These are phyloP conservation scores for Megaceryle torquata DNA, from an alignment of 2,113 vertebrate species.

Conservation along the genomic window DNA sequence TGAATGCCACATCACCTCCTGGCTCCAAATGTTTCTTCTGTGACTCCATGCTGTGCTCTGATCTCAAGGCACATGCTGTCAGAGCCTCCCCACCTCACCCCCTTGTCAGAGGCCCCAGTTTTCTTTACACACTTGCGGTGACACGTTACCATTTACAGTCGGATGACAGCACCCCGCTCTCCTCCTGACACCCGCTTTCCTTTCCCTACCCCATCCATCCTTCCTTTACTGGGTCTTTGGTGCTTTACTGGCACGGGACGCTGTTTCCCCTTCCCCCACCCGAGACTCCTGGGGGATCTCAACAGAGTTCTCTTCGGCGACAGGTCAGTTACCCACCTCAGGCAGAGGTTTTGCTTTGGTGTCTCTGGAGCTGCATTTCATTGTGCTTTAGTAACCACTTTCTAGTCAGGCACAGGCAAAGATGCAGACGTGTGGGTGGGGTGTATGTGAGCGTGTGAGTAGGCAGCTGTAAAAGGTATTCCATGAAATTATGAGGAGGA, in stretches of 20 bases:
- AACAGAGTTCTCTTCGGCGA: rapidly evolving
- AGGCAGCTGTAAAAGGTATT: rapidly evolving
- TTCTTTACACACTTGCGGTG: neutral
- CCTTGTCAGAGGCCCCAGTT: neutral
- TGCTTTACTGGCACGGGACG: neutral
- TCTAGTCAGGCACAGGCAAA: neutral
- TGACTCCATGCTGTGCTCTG: neutral
- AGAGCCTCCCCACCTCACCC: neutral
- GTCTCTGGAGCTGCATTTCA: neutral
- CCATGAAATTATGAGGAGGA: neutral
- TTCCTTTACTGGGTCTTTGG: neutral
- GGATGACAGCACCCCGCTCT: neutral
- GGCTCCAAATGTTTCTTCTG: neutral
- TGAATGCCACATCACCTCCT: neutral
- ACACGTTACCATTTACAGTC: neutral
- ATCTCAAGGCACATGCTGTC: rapidly evolving
- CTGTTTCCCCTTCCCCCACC: neutral
- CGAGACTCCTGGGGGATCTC: neutral
- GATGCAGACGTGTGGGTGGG: rapidly evolving
- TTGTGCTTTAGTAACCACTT: rapidly evolving
- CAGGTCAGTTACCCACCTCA: neutral
- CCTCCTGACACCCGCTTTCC: rapidly evolving
- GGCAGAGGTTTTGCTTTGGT: neutral
- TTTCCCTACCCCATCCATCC: neutral
- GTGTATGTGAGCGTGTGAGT: rapidly evolving